These are phyloP conservation scores for Aphrophora alni DNA, from an alignment of 2,888 invertebrate genomes.

Conservation along the genomic window DNA sequence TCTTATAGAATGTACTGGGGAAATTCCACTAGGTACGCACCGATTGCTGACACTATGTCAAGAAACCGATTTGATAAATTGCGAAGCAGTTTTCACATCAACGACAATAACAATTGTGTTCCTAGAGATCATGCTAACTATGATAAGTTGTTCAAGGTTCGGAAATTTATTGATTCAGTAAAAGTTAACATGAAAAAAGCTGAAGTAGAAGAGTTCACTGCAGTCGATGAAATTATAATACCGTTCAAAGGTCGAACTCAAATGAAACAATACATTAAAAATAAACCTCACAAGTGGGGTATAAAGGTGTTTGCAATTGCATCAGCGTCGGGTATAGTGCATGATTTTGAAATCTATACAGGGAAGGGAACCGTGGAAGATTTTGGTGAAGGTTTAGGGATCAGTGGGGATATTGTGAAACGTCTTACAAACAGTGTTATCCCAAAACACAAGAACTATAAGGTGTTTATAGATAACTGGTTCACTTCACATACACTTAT, in stretches of 20 bases:
- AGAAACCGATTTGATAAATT: slow-evolving; percentile 49
- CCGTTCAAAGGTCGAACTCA: slow-evolving; percentile 51
- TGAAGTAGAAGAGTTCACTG: slow-evolving; percentile 50
- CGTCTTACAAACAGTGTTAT: slow-evolving; percentile 38
- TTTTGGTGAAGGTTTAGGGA: slow-evolving; percentile 21
- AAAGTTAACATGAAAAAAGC: slow-evolving; percentile 46
- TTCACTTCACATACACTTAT: slow-evolving; percentile 39
- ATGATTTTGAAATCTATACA: slow-evolving; percentile 52
- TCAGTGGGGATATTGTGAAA: slow-evolving; percentile 48
- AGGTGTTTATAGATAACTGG: slow-evolving; percentile 44
- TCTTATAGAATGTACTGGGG: slow-evolving; percentile 50
- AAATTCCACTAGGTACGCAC: slow-evolving; percentile 44
- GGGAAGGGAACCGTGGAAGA: background rate
- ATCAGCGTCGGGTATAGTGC: slow-evolving; percentile 49
- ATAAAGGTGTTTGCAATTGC: slow-evolving; percentile 38
- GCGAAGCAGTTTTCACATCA: slow-evolving; percentile 28
- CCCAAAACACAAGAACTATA: slow-evolving; percentile 46
- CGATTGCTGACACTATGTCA: slow-evolving; percentile 49
- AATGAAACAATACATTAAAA: slow-evolving; percentile 50
- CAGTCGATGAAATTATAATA: slow-evolving; percentile 52
- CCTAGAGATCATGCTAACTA: slow-evolving; percentile 36
- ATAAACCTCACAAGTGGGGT: slow-evolving; percentile 46
- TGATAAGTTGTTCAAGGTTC: slow-evolving; percentile 49
- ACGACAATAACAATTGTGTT: slow-evolving; percentile 32
- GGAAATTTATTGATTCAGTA: slow-evolving; percentile 46